Evolutionary conservation across 2,888 invertebrate species (phyloP).

Genomic region (Platerodrilus igneus): DNA sequence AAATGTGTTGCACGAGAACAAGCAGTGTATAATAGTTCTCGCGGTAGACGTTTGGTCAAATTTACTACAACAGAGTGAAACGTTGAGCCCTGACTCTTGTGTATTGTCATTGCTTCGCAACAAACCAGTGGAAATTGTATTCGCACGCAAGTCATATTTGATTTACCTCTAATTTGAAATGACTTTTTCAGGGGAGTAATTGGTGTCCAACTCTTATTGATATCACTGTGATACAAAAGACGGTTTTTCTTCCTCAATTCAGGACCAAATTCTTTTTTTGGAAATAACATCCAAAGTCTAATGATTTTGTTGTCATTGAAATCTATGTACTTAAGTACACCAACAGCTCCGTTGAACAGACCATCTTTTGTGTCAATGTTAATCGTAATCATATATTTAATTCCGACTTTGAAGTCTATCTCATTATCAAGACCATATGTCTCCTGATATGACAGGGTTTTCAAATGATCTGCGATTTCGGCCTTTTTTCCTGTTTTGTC

Average conservation of each 20-base stretch:
- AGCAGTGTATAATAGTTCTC: conserved; percentile 1
- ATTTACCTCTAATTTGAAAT: neutral
- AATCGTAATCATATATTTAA: conserved; percentile 3
- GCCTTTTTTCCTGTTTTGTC: neutral
- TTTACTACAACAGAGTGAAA: neutral
- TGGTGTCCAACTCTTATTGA: too few relatives aligned
- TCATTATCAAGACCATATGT: neutral
- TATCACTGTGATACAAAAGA: too few relatives aligned
- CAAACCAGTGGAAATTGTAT: neutral
- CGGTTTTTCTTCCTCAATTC: too few relatives aligned
- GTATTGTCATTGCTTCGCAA: conserved; percentile 3
- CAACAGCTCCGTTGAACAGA: conserved; percentile 5
- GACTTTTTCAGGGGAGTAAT: neutral
- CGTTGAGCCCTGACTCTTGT: conserved; percentile 3
- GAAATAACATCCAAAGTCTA: too few relatives aligned
- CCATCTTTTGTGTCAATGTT: conserved; percentile 9
- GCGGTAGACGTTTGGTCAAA: conserved; percentile 1
- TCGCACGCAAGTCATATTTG: neutral
- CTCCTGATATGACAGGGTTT: neutral
- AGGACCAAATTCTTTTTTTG: too few relatives aligned
- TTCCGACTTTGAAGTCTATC: neutral
- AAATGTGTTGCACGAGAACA: conserved; percentile 1
- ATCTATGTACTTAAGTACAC: too few relatives aligned
- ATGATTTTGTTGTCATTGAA: too few relatives aligned
- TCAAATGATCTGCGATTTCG: neutral